These are phyloP conservation scores for Melanchra persicariae DNA, from an alignment of 2,888 invertebrate genomes.

Conservation along the genomic window DNA sequence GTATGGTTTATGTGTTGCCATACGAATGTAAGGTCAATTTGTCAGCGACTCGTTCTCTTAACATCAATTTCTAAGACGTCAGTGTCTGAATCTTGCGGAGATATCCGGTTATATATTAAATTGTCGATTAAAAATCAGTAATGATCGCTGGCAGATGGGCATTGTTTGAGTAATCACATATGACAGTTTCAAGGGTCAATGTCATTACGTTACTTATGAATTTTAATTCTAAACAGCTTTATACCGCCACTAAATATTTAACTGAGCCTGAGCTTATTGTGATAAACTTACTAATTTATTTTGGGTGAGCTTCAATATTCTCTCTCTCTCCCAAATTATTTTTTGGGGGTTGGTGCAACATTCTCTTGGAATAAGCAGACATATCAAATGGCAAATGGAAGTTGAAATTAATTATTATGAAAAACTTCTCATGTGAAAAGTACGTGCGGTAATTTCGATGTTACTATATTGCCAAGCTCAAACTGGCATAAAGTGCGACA, in stretches of 20 bases:
- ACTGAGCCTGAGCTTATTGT: background rate
- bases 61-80: background rate
- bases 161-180: slow-evolving; percentile 37
- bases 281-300: background rate
- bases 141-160: slow-evolving; percentile 13
- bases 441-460: no score
- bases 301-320: background rate
- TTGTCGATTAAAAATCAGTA: slow-evolving; percentile 3
- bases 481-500: no score
- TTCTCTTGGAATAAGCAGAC: background rate
- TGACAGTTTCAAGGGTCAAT: slow-evolving; percentile 45
- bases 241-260: background rate
- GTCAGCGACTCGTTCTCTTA: no score
- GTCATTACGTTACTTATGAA: slow-evolving; percentile 16
- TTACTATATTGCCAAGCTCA: no score
- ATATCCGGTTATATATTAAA: background rate
- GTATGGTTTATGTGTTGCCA: no score
- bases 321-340: background rate
- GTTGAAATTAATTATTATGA: no score
- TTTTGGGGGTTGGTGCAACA: background rate
- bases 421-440: no score
- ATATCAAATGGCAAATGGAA: no score
- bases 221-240: background rate
- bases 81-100: background rate
- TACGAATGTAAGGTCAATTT: no score